Evolutionary conservation across 2,797 vertebrate species (phyloP).

Genomic region (Oreochromis mossambicus): DNA sequence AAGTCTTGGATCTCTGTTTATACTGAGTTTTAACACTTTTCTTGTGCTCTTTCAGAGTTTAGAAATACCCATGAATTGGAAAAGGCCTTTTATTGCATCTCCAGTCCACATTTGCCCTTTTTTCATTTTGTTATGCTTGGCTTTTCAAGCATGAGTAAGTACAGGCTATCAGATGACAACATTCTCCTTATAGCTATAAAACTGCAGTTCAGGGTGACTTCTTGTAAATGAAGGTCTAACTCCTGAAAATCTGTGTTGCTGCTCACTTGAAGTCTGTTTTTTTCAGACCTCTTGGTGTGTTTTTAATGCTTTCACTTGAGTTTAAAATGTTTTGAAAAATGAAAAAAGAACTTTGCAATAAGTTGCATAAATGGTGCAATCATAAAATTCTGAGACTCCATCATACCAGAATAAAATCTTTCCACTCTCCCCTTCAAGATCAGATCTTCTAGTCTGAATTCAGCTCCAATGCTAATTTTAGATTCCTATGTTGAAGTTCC

Average conservation of each 20-base stretch:
- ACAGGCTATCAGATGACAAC: neutral
- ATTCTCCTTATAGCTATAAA: neutral
- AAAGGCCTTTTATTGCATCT: constrained; percentile 7
- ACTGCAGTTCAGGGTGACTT: neutral
- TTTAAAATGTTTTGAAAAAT: neutral
- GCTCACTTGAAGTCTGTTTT: neutral
- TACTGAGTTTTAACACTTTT: neutral
- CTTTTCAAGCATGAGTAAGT: constrained; percentile 2
- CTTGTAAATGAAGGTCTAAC: neutral
- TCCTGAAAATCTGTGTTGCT: neutral
- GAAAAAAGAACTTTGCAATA: neutral
- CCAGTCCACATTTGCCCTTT: neutral
- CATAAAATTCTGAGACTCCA: neutral
- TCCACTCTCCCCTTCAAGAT: neutral
- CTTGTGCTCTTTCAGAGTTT: neutral
- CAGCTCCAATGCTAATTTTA: neutral
- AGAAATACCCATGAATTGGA: neutral
- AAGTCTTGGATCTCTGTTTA: constrained; percentile 17
- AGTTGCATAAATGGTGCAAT: neutral
- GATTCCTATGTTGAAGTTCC: neutral
- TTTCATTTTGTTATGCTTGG: constrained; percentile 15
- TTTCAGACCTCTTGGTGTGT: neutral
- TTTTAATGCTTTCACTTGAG: neutral
- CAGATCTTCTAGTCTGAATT: neutral
- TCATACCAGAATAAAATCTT: neutral